Evolutionary conservation across 1,140 invertebrate species (phyloP).

Genomic region (Tenebrio molitor): DNA sequence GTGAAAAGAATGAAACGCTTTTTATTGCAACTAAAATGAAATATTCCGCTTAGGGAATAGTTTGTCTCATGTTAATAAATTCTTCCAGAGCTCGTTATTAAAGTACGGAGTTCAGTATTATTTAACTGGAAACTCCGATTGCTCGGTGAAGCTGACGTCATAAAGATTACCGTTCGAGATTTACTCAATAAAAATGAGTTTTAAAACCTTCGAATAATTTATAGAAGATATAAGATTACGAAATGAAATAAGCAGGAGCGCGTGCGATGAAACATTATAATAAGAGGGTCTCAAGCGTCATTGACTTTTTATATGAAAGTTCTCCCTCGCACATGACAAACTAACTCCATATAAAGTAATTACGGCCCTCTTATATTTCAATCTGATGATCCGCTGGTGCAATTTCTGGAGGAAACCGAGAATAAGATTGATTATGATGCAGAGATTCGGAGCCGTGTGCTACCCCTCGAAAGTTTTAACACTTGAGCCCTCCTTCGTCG

Average conservation of each 20-base stretch:
- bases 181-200: too few species aligned
- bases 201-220: conserved; percentile 10
- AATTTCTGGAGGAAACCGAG: conserved; percentile 40
- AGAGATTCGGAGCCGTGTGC: conserved; percentile 25
- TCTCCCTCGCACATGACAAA: conserved; percentile 23
- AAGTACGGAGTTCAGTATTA: too few species aligned
- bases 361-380: conserved; percentile 46
- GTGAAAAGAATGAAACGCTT: too few species aligned
- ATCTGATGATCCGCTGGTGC: conserved; percentile 37
- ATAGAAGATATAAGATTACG: neutral
- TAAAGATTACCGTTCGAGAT: too few species aligned
- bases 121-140: too few species aligned
- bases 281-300: conserved; percentile 15
- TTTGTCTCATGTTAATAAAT: too few species aligned
- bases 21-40: too few species aligned
- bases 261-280: neutral
- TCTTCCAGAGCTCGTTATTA: too few species aligned
- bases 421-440: conserved; percentile 47
- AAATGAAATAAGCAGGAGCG: conserved; percentile 2
- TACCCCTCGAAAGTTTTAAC: conserved; percentile 36
- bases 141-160: too few species aligned
- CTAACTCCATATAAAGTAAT: conserved; percentile 43
- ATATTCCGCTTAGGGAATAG: too few species aligned
- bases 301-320: conserved; percentile 13
- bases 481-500: conserved; percentile 25